phyloP scores from a whole-genome alignment of 2,113 vertebrate species.

The Elephantulus edwardii region DNA sequence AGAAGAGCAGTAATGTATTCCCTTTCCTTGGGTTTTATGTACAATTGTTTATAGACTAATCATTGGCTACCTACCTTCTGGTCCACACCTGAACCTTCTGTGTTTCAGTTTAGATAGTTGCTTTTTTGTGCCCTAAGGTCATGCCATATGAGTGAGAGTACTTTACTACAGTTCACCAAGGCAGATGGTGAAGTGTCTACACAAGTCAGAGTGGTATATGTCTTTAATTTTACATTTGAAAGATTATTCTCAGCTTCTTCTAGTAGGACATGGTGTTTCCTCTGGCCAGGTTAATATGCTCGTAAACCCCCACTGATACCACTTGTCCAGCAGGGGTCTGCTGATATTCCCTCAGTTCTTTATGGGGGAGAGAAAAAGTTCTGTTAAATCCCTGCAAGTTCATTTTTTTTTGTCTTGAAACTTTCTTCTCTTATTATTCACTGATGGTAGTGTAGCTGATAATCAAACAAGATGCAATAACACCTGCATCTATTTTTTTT shows the following conservation, averaged over 20 bases:
- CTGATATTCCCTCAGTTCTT: background rate
- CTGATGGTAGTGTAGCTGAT: background rate
- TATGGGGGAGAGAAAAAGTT: background rate
- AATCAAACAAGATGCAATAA: background rate
- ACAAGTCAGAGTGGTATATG: background rate
- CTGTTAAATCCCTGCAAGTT: background rate
- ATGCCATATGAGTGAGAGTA: background rate
- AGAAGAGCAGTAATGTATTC: slow-evolving; percentile 38
- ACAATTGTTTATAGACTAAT: slow-evolving; percentile 28
- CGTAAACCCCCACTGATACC: background rate
- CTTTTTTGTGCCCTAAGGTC: background rate
- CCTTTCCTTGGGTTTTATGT: slow-evolving; percentile 44
- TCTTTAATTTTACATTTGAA: background rate
- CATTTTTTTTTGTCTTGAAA: background rate
- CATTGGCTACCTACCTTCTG: background rate
- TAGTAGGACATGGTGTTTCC: background rate
- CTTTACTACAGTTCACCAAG: background rate
- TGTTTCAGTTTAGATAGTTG: background rate
- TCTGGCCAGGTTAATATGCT: background rate
- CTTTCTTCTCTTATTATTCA: background rate
- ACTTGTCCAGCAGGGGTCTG: background rate
- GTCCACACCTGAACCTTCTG: background rate
- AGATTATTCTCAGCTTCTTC: background rate
- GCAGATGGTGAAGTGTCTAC: background rate
- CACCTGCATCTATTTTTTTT: background rate